phyloP scores from a whole-genome alignment of 1,140 invertebrate species.

The Holotrichia oblita region DNA sequence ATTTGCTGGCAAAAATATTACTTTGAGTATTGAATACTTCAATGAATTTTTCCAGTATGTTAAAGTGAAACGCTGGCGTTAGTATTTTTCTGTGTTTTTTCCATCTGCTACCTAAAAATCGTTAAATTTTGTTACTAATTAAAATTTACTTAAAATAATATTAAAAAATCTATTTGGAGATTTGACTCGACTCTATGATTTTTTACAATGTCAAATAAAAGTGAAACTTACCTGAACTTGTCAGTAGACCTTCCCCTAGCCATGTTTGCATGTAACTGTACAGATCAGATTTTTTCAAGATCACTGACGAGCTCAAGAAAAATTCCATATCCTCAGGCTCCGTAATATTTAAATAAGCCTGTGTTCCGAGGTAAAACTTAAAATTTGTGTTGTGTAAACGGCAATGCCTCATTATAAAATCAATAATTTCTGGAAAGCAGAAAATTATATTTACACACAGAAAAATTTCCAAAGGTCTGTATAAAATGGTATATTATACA shows the following conservation, averaged over 20 bases:
- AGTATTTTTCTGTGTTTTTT: slow-evolving; percentile 72
- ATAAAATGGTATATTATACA: too few species aligned
- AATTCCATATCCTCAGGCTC: slow-evolving; percentile 48
- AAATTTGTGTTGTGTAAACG: background rate
- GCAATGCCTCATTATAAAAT: background rate
- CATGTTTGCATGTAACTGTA: slow-evolving; percentile 80
- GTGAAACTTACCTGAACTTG: slow-evolving; percentile 64
- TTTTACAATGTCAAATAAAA: background rate
- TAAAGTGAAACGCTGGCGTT: slow-evolving; percentile 89
- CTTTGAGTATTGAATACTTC: slow-evolving; percentile 76
- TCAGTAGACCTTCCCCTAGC: slow-evolving; percentile 80
- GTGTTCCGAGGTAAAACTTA: slow-evolving; percentile 9
- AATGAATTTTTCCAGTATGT: slow-evolving; percentile 80
- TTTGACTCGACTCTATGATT: background rate
- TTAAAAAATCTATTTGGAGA: background rate
- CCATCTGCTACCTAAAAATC: slow-evolving; percentile 66
- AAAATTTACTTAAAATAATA: too few species aligned
- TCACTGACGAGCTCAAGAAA: slow-evolving; percentile 74
- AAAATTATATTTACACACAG: background rate
- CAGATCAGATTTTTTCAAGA: slow-evolving; percentile 76
- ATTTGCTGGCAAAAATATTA: slow-evolving; percentile 66
- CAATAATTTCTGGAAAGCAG: background rate
- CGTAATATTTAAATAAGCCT: slow-evolving; percentile 36
- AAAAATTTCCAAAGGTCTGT: too few species aligned
- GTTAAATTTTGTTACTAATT: too few species aligned